Evolutionary conservation across 2,797 vertebrate species (phyloP).

Genomic region (Artibeus jamaicensis): DNA sequence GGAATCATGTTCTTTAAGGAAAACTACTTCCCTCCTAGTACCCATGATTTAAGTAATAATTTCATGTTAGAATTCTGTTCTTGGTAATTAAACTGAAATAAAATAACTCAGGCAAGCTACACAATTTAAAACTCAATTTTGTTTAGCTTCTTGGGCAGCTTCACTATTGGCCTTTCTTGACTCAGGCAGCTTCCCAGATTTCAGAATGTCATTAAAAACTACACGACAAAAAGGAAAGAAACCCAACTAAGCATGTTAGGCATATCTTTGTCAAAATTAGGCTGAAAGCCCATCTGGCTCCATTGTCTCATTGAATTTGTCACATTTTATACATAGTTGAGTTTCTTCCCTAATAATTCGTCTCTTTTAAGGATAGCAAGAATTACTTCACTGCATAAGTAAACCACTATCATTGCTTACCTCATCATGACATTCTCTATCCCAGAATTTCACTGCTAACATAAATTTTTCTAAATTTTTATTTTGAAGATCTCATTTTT

Average conservation of each 20-base stretch:
- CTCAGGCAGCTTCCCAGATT: slow-evolving; percentile 58
- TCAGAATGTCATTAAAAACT: slow-evolving; percentile 51
- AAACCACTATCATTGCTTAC: neutral
- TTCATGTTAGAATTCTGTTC: neutral
- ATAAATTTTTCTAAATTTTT: slow-evolving; percentile 5
- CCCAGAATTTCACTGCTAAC: neutral
- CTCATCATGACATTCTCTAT: neutral
- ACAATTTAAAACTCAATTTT: slow-evolving; percentile 62
- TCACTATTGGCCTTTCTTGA: slow-evolving; percentile 36
- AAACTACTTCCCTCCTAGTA: neutral
- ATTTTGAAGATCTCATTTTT: neutral
- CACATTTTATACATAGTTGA: slow-evolving; percentile 55
- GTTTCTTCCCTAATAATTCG: slow-evolving; percentile 60
- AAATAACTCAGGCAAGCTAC: slow-evolving; percentile 39
- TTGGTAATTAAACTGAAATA: slow-evolving; percentile 45
- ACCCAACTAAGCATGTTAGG: neutral
- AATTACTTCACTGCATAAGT: slow-evolving; percentile 19
- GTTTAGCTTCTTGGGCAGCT: slow-evolving; percentile 25
- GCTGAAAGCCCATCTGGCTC: slow-evolving; percentile 58
- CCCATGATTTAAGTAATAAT: slow-evolving; percentile 17
- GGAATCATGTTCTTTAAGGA: neutral
- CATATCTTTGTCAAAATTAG: slow-evolving; percentile 63
- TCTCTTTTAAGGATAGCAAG: slow-evolving; percentile 37
- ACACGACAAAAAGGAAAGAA: neutral
- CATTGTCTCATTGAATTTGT: slow-evolving; percentile 62